These are phyloP conservation scores for Callipepla californica DNA, from an alignment of 2,113 vertebrate species.

Conservation along the genomic window DNA sequence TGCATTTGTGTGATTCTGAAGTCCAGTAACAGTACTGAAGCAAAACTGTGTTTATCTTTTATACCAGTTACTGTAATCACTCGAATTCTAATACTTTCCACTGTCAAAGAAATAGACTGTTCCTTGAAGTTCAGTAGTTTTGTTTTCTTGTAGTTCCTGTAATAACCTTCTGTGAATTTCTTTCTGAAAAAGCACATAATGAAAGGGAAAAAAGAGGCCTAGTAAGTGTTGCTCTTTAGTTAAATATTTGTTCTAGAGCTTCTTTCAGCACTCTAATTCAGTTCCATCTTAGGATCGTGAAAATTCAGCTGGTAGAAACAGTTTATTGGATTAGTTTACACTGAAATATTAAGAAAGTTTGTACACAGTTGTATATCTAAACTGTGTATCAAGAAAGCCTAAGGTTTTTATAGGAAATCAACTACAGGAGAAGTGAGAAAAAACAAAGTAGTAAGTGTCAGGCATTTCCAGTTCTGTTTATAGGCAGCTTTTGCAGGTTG, in stretches of 20 bases:
- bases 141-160: background rate
- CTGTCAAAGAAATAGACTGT: background rate
- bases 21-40: background rate
- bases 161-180: background rate
- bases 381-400: background rate
- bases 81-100: background rate
- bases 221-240: background rate
- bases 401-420: background rate
- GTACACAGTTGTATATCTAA: too few relatives aligned
- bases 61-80: background rate
- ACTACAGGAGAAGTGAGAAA: background rate
- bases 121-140: background rate
- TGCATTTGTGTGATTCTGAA: background rate
- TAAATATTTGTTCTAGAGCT: background rate
- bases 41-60: background rate
- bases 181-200: background rate
- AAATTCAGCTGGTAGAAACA: background rate
- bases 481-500: background rate
- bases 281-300: background rate
- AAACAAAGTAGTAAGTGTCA: background rate
- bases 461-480: background rate
- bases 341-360: too few relatives aligned
- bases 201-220: background rate
- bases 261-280: background rate
- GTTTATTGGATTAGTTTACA: background rate